Conservation (phyloP, 1,140 invertebrate genomes). For the Idris sp. region DNA sequence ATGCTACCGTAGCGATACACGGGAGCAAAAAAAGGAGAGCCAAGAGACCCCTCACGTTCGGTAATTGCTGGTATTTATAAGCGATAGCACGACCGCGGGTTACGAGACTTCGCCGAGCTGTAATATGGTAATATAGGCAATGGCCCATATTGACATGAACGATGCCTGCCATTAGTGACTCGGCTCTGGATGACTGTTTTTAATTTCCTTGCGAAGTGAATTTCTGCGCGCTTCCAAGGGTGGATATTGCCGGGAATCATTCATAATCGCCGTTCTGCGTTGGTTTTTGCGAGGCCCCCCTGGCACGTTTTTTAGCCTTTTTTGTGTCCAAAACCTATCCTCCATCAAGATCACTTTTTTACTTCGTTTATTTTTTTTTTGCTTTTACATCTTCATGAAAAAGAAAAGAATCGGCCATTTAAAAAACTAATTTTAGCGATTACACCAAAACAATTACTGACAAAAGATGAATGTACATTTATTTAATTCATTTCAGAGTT, state of each 20-base stretch:
- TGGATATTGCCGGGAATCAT: constrained; percentile 78
- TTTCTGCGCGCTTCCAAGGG: constrained; percentile 72
- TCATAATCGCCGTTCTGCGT: constrained; percentile 72
- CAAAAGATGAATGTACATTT: constrained; percentile 24
- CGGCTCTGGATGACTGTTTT: constrained; percentile 76
- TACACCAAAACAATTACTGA: constrained; percentile 29
- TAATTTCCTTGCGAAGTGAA: constrained; percentile 78
- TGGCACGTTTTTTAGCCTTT: constrained; percentile 32
- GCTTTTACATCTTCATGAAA: constrained; percentile 39
- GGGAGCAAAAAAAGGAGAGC: constrained; percentile 54
- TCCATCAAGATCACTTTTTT: constrained; percentile 22
- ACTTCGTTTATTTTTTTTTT: constrained; percentile 33
- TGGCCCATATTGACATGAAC: constrained; percentile 79
- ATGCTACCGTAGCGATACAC: constrained; percentile 61
- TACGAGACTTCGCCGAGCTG: constrained; percentile 67
- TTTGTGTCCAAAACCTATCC: constrained; percentile 21
- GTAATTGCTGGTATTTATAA: constrained; percentile 79
- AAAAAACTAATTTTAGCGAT: constrained; percentile 44
- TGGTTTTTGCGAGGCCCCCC: constrained; percentile 48
- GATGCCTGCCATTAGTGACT: constrained; percentile 76
- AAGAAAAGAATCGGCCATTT: constrained; percentile 23
- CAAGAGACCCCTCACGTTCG: constrained; percentile 67
- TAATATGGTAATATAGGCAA: constrained; percentile 79
- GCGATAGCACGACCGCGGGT: constrained; percentile 70
- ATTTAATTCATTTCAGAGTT: too few species aligned